Evolutionary conservation across 2,888 invertebrate genomes (phyloP).

Genomic region (Dasysyrphus albostriatus): DNA sequence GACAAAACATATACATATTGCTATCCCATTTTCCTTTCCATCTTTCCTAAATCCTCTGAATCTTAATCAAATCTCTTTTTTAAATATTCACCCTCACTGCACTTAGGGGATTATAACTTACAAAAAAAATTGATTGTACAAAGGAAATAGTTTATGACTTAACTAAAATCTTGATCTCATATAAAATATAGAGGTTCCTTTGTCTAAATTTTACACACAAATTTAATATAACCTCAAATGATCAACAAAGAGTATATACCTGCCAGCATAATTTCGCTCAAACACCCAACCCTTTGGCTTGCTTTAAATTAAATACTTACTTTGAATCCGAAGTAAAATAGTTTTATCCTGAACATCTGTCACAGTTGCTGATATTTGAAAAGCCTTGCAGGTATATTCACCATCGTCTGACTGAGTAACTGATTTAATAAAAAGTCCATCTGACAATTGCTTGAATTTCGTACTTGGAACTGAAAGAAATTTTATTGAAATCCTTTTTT

Average conservation of each 20-base stretch:
- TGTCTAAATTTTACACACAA: not conserved
- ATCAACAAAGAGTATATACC: not conserved
- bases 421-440: conserved; percentile 85
- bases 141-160: not conserved
- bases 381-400: conserved; percentile 86
- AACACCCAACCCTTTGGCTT: not conserved
- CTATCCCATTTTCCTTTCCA: no score
- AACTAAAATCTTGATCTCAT: not conserved
- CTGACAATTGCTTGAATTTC: conserved; percentile 84
- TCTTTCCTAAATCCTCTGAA: no score
- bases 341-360: conserved; percentile 85
- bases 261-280: not conserved
- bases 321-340: conserved; percentile 86
- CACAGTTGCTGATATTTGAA: conserved; percentile 84
- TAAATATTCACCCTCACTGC: no score
- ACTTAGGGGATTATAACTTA: no score
- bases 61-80: no score
- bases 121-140: not conserved
- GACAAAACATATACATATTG: no score
- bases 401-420: conserved; percentile 85
- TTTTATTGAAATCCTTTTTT: conserved; percentile 32
- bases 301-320: conserved; percentile 84
- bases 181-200: not conserved
- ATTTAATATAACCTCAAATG: not conserved
- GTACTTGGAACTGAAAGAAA: conserved; percentile 80